Percentiles rank a stretch among this genome's conserved stretches.
Evolutionary conservation across 53 echinoderm and acorn worm genomes (phyloP).

Genomic region (Antedon mediterranea): DNA sequence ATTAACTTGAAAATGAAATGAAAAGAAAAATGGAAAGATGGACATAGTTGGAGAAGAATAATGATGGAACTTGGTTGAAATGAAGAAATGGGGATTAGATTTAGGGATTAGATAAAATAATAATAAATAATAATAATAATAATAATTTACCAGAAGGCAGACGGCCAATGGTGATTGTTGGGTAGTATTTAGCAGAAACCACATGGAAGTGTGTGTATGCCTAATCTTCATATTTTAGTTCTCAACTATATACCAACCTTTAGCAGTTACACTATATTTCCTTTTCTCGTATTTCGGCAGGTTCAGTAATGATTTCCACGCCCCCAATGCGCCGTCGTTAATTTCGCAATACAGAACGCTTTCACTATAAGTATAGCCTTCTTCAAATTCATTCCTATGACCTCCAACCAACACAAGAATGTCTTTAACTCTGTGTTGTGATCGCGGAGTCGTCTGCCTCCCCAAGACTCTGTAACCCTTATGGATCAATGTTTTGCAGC

Average conservation of each 20-base stretch:
- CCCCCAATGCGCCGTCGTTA: constrained; percentile 9
- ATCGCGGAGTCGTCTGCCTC: constrained; percentile 32
- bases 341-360: constrained; percentile 17
- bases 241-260: constrained; percentile 48
- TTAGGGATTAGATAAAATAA: too few relatives aligned
- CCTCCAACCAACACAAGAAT: constrained; percentile 50
- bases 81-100: neutral
- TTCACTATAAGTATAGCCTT: constrained; percentile 42
- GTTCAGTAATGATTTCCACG: constrained; percentile 38
- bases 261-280: constrained; percentile 39
- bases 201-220: too few relatives aligned
- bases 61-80: neutral
- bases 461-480: constrained; percentile 47
- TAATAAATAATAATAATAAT: too few relatives aligned
- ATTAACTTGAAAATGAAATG: too few relatives aligned
- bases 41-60: too few relatives aligned
- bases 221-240: too few relatives aligned
- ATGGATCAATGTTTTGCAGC: constrained; percentile 44
- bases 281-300: constrained; percentile 54
- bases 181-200: neutral
- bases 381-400: constrained; percentile 30
- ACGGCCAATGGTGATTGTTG: neutral
- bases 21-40: too few relatives aligned
- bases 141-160: too few relatives aligned
- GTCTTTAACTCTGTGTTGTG: constrained; percentile 23